Evolutionary conservation across 2,797 vertebrate genomes (phyloP).

Genomic region (Australoheros facetus): DNA sequence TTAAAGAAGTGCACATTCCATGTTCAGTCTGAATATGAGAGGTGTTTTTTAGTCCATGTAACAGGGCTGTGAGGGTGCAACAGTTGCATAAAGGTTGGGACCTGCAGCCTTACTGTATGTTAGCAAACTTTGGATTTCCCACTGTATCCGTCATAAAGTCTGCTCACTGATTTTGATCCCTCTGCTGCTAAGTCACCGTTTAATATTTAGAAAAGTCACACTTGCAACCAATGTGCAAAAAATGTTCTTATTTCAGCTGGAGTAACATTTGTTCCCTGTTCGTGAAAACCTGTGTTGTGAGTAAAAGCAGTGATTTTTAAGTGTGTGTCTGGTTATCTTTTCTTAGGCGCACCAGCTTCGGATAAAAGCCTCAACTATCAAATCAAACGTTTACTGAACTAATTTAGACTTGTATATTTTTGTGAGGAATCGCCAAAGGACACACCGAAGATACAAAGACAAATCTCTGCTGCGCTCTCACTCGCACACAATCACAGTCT

Average conservation of each 20-base stretch:
- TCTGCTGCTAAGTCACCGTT: not conserved
- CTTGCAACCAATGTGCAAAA: no score
- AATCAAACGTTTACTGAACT: slow-evolving; percentile 78
- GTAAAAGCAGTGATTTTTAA: not conserved
- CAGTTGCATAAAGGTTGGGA: not conserved
- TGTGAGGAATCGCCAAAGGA: slow-evolving; percentile 72
- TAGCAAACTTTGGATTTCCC: not conserved
- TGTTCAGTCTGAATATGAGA: not conserved
- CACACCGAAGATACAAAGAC: slow-evolving; percentile 69
- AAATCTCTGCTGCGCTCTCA: slow-evolving; percentile 24
- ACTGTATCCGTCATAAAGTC: not conserved
- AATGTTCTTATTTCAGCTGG: not conserved
- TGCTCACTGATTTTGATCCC: not conserved
- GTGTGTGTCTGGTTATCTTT: slow-evolving; percentile 31
- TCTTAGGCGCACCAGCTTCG: slow-evolving; percentile 11
- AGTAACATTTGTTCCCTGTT: not conserved
- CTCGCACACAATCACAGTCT: slow-evolving; percentile 31
- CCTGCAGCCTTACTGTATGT: not conserved
- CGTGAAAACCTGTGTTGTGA: not conserved
- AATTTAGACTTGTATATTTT: slow-evolving; percentile 82
- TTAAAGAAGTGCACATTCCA: not conserved
- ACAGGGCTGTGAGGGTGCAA: not conserved
- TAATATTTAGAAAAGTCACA: no score
- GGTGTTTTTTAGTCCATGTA: not conserved
- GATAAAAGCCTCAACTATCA: slow-evolving; percentile 58